Percentiles rank a stretch among this genome's conserved stretches.
Evolutionary conservation across 2,113 vertebrate genomes (phyloP).

Genomic region (Gyps fulvus): DNA sequence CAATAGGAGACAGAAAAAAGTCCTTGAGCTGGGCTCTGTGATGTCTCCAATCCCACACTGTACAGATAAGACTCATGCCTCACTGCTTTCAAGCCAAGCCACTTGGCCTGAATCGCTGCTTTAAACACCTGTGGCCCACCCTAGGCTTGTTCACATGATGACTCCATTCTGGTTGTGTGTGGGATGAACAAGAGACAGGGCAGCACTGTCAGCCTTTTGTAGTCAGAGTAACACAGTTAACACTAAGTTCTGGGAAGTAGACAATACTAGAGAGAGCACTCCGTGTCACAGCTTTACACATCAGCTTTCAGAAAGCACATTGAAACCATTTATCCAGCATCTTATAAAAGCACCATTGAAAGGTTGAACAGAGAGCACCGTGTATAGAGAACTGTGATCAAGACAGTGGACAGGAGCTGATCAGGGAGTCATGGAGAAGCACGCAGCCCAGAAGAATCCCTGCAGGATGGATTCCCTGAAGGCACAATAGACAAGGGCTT

Average conservation of each 20-base stretch:
- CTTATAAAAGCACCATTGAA: conserved; percentile 56
- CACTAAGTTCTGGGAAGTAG: not conserved
- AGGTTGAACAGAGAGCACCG: conserved; percentile 34
- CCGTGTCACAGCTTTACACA: not conserved
- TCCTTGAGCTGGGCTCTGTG: not conserved
- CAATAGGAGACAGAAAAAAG: not conserved
- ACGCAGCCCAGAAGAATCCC: not conserved
- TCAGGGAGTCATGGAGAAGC: conserved; percentile 6
- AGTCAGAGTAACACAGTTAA: not conserved
- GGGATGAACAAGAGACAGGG: not conserved
- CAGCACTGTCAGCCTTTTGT: not conserved
- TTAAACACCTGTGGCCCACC: not conserved
- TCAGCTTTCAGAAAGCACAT: not conserved
- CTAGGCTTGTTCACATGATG: not conserved
- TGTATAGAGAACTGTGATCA: not conserved
- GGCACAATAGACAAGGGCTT: not conserved
- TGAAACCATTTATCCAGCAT: conserved; percentile 27
- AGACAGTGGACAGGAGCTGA: not conserved
- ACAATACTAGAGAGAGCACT: not conserved
- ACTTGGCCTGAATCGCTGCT: not conserved
- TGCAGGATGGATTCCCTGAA: conserved; percentile 14
- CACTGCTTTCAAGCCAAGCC: not conserved
- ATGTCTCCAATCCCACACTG: not conserved
- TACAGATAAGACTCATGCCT: not conserved
- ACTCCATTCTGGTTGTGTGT: not conserved